These are phyloP conservation scores for crab-eating macaque (Macaca fascicularis) DNA, from an alignment of 2,113 vertebrate species.

Conservation along the genomic window T2T-MFA8v1.1 NC_088380.1:44116001-44116500, in stretches of 20 bases:
- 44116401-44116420: background rate
- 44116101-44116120: background rate
- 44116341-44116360: background rate
- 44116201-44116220: background rate
- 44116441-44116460: background rate
- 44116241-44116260: background rate
- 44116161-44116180: constrained; percentile 16
- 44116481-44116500: background rate
- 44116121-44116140: background rate
- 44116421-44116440: background rate
- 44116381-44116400: background rate
- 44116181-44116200: background rate
- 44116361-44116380: constrained; percentile 37
- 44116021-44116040: background rate
- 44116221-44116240: constrained; percentile 6
- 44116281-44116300: background rate
- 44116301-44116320: background rate
- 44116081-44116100: background rate
- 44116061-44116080: background rate
- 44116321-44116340: constrained; percentile 23
- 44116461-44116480: background rate
- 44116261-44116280: background rate
- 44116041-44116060: background rate
- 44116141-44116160: background rate
- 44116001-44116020: background rate